Percentiles rank a stretch among this genome's conserved stretches.
Conservation (phyloP, 2,113 vertebrate genomes). For the Trogon melanurus region DNA sequence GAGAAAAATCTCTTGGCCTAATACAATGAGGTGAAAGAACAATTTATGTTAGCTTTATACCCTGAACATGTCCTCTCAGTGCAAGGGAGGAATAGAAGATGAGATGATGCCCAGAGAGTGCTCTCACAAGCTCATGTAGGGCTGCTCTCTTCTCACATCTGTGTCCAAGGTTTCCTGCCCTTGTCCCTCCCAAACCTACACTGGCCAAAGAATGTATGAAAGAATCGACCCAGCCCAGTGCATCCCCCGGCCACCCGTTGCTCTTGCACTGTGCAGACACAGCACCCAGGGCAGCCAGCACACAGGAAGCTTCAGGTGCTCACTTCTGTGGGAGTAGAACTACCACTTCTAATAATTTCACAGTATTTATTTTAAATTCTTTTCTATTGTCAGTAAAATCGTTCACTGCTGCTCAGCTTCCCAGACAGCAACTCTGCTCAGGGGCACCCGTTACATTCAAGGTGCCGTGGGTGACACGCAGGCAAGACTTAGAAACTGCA, state of each 20-base stretch:
- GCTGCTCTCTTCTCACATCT: neutral
- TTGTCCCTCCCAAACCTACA: neutral
- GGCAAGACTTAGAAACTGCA: neutral
- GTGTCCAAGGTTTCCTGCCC: neutral
- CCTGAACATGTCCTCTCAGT: neutral
- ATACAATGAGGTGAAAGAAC: neutral
- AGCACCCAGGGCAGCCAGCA: neutral
- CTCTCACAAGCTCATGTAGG: neutral
- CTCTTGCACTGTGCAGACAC: neutral
- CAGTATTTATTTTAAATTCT: neutral
- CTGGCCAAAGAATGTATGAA: neutral
- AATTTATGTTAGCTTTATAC: neutral
- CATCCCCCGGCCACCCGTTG: neutral
- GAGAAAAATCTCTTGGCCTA: conserved; percentile 8
- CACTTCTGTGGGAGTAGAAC: neutral
- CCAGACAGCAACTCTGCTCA: neutral
- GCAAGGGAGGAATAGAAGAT: neutral
- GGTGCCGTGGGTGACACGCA: neutral
- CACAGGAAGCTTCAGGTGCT: neutral
- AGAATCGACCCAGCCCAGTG: neutral
- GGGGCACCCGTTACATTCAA: neutral
- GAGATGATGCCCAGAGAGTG: neutral
- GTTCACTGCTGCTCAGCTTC: neutral
- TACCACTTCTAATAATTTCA: neutral
- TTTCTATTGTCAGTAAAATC: neutral